Conservation (phyloP, 2,113 vertebrate genomes). For the Dipodomys merriami region DNA sequence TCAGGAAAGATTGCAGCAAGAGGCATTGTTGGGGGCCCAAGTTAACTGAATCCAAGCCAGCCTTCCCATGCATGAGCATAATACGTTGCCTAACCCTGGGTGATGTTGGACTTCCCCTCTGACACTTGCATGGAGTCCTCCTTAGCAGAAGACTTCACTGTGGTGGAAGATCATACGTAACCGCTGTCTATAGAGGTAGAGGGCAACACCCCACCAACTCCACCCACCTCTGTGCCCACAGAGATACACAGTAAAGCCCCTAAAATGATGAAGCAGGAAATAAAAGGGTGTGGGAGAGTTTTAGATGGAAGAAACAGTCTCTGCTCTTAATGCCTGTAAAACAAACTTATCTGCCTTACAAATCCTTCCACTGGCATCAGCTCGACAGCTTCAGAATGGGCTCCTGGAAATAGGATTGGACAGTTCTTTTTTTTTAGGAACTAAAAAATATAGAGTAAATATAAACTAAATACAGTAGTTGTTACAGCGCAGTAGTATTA, state of each 20-base stretch:
- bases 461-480: constrained; percentile 1
- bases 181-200: background rate
- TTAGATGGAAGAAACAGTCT: background rate
- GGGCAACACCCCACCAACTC: too few relatives aligned
- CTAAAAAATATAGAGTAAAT: background rate
- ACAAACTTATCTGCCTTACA: background rate
- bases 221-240: too few relatives aligned
- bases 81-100: background rate
- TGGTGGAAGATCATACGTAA: background rate
- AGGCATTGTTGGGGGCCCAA: background rate
- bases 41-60: background rate
- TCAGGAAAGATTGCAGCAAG: background rate
- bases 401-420: background rate
- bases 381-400: background rate
- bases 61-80: background rate
- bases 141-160: background rate
- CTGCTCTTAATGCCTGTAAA: background rate
- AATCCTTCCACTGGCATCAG: background rate
- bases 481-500: background rate
- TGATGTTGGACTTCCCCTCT: background rate
- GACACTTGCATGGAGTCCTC: fast-evolving
- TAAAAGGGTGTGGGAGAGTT: background rate
- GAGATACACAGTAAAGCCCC: background rate
- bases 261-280: background rate
- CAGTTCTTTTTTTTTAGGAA: background rate